These are phyloP conservation scores for Anarsia innoxiella DNA, from an alignment of 2,888 invertebrate species.

Conservation along the genomic window DNA sequence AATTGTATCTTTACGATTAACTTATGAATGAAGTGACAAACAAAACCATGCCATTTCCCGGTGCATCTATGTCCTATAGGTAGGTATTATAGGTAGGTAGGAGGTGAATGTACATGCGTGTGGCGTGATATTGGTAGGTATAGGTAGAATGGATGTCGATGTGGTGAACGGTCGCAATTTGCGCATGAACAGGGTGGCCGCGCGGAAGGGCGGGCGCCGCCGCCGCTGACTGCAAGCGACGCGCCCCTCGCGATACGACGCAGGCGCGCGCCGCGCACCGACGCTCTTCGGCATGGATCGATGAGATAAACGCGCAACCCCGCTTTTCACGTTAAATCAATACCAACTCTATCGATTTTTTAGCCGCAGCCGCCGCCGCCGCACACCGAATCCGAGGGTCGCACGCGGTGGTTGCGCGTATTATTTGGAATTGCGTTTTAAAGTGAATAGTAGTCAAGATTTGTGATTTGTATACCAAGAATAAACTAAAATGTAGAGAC, in stretches of 20 bases:
- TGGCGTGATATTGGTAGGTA: no score
- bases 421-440: no score
- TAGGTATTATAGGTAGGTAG: no score
- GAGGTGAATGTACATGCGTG: no score
- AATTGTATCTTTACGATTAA: no score
- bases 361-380: constrained; percentile 78
- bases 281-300: constrained; percentile 72
- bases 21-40: no score
- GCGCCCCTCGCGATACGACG: constrained; percentile 46
- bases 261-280: constrained; percentile 41
- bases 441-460: constrained; percentile 8
- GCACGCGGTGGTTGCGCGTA: constrained; percentile 72
- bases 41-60: no score
- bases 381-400: constrained; percentile 65
- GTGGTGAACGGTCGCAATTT: no score
- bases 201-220: constrained; percentile 39
- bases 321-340: constrained; percentile 81
- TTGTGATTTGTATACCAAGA: constrained; percentile 8
- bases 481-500: no score
- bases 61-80: no score
- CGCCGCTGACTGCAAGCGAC: constrained; percentile 16
- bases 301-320: constrained; percentile 86
- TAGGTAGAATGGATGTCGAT: no score
- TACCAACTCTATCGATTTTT: constrained; percentile 85
- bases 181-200: constrained; percentile 63